A percentile compares a stretch with the other conserved stretches of the same genome.
Evolutionary conservation across 2,797 vertebrate genomes (phyloP).

Genomic region (Siniperca scherzeri): DNA sequence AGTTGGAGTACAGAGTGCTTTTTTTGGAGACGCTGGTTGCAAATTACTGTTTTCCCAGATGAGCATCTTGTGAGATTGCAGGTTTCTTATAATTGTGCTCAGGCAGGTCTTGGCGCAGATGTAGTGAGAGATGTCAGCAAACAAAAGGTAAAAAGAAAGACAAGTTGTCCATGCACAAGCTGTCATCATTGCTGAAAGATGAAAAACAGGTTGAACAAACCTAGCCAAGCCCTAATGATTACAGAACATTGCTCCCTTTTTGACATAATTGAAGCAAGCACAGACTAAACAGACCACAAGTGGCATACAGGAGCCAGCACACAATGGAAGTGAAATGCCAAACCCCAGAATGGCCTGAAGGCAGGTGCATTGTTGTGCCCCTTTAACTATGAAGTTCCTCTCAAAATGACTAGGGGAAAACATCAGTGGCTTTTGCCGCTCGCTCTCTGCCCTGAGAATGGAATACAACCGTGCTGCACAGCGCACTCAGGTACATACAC

Average conservation of each 20-base stretch:
- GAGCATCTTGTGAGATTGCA: conserved; percentile 40
- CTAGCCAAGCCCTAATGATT: conserved; percentile 63
- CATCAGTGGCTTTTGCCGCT: conserved; percentile 54
- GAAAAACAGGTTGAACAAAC: conserved; percentile 61
- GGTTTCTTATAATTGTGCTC: conserved; percentile 43
- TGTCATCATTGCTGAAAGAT: conserved; percentile 23
- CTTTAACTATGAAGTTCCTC: conserved; percentile 64
- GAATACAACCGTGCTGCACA: conserved; percentile 38
- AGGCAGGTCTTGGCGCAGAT: conserved; percentile 43
- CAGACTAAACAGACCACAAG: conserved; percentile 70
- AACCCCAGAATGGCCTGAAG: conserved; percentile 56
- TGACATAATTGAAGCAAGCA: conserved; percentile 54
- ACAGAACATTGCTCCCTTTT: conserved; percentile 59
- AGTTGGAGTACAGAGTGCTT: neutral
- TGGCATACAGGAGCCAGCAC: conserved; percentile 53
- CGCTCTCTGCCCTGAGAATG: conserved; percentile 39
- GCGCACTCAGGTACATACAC: neutral
- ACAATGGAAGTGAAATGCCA: conserved; percentile 71
- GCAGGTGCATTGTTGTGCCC: conserved; percentile 64
- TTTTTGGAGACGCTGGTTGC: conserved; percentile 14
- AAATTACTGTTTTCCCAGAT: conserved; percentile 43
- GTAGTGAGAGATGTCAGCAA: conserved; percentile 26
- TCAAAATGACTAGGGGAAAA: conserved; percentile 52
- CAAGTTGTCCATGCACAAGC: conserved; percentile 25
- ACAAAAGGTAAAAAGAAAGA: conserved; percentile 26